Percentiles rank a stretch among this genome's conserved stretches.
Evolutionary conservation across 92 coral and sea anemone species (phyloP).

Genomic region (Phenganax marumi): DNA sequence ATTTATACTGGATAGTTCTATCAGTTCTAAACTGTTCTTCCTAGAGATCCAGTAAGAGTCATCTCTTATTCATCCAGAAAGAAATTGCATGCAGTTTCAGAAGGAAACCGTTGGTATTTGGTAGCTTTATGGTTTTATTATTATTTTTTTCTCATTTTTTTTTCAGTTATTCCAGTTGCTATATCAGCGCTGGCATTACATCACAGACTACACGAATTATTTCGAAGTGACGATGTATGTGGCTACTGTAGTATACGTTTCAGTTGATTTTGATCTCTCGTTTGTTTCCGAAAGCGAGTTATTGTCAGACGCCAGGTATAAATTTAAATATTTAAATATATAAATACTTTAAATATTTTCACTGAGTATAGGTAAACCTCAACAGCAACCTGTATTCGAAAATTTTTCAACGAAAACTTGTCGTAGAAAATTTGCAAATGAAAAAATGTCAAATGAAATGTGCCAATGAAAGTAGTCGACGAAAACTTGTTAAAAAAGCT

Average conservation of each 20-base stretch:
- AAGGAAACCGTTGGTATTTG: neutral
- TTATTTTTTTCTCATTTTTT: neutral
- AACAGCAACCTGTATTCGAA: too few species aligned
- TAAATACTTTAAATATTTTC: too few species aligned
- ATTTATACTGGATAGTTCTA: conserved; percentile 14
- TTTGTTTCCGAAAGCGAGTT: neutral
- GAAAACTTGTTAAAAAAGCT: too few species aligned
- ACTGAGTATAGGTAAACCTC: too few species aligned
- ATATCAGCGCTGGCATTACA: conserved; percentile 69
- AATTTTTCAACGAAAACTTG: too few species aligned
- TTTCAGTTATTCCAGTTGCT: conserved; percentile 76
- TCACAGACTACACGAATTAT: conserved; percentile 70
- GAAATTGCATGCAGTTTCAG: neutral
- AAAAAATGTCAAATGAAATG: too few species aligned
- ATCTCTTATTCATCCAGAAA: conserved; percentile 5
- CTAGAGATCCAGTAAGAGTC: conserved; percentile 7
- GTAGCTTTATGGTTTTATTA: neutral
- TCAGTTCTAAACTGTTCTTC: conserved; percentile 15
- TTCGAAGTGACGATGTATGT: conserved; percentile 76
- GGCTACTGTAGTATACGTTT: conserved; percentile 71
- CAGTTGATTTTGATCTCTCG: conserved; percentile 65
- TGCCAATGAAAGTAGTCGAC: too few species aligned
- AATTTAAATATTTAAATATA: too few species aligned
- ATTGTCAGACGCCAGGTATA: neutral
- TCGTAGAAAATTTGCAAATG: too few species aligned